phyloP scores from a whole-genome alignment of 2,888 invertebrate species.

The Polydrusus cervinus region DNA sequence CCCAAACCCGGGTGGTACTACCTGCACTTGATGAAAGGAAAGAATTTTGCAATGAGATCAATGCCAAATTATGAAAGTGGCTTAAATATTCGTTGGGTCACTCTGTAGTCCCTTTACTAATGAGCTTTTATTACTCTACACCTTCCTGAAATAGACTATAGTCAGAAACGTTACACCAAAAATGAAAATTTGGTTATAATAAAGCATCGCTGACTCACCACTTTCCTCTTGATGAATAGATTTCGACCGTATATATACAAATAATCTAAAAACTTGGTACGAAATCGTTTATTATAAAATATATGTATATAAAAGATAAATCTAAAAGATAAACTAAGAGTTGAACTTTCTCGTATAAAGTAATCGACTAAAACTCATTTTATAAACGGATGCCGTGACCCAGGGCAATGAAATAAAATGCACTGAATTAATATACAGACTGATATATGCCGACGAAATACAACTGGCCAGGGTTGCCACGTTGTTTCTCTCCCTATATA shows the following conservation, averaged over 20 bases:
- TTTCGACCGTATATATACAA: slow-evolving; percentile 14
- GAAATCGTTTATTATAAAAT: slow-evolving; percentile 25
- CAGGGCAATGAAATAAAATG: slow-evolving; percentile 55
- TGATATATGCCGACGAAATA: slow-evolving; percentile 48
- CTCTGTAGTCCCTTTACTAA: no score
- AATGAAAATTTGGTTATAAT: no score
- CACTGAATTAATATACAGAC: slow-evolving; percentile 52
- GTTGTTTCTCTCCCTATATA: neutral
- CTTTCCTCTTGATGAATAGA: neutral
- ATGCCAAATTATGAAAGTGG: no score
- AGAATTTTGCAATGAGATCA: no score
- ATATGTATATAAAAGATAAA: slow-evolving; percentile 45
- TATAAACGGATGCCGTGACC: slow-evolving; percentile 56
- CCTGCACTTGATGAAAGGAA: no score
- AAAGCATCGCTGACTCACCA: neutral
- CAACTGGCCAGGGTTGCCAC: slow-evolving; percentile 39
- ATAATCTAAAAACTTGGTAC: slow-evolving; percentile 42
- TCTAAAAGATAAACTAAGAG: slow-evolving; percentile 47
- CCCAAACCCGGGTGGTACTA: no score
- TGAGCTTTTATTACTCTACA: no score
- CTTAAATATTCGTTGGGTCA: no score
- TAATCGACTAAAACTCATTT: slow-evolving; percentile 52
- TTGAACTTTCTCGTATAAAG: slow-evolving; percentile 52
- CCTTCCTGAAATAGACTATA: no score
- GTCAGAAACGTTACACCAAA: no score